Evolutionary conservation across 1,140 invertebrate genomes (phyloP).

Genomic region (Cherax destructor): DNA sequence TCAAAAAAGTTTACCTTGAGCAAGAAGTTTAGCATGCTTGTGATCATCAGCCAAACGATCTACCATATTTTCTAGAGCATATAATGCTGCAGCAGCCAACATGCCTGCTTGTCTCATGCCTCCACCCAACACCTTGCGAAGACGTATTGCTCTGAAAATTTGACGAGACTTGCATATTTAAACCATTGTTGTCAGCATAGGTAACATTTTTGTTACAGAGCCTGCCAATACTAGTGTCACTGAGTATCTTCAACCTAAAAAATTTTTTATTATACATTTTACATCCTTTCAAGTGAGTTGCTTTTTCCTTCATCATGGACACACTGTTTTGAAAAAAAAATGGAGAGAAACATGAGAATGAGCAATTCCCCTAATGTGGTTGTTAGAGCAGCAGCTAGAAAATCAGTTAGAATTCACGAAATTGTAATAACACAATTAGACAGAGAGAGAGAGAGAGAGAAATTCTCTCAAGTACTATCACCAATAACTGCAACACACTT

Average conservation of each 20-base stretch:
- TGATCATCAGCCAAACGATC: conserved; percentile 48
- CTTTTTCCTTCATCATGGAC: too few species aligned
- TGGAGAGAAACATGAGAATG: too few species aligned
- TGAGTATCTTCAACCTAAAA: neutral
- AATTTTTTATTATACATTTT: neutral
- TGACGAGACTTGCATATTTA: neutral
- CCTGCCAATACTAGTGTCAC: neutral
- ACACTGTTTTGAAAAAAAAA: too few species aligned
- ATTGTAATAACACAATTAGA: too few species aligned
- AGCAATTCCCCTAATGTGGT: too few species aligned
- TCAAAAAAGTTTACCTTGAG: conserved; percentile 19
- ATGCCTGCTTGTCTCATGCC: conserved; percentile 94
- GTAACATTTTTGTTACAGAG: neutral
- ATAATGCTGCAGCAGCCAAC: conserved; percentile 89
- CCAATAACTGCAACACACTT: too few species aligned
- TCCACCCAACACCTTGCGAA: conserved; percentile 91
- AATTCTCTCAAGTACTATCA: too few species aligned
- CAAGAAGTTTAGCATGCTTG: conserved; percentile 34
- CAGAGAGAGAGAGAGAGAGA: too few species aligned
- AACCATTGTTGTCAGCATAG: neutral
- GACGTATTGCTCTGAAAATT: conserved; percentile 82
- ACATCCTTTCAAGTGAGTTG: neutral
- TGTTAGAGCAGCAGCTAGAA: too few species aligned
- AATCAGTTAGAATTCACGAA: too few species aligned
- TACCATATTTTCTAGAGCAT: conserved; percentile 74